A percentile compares a stretch with the other conserved stretches of the same genome.
These are phyloP conservation scores for Myocastor coypus DNA, from an alignment of 2,113 vertebrate genomes.

Conservation along the genomic window DNA sequence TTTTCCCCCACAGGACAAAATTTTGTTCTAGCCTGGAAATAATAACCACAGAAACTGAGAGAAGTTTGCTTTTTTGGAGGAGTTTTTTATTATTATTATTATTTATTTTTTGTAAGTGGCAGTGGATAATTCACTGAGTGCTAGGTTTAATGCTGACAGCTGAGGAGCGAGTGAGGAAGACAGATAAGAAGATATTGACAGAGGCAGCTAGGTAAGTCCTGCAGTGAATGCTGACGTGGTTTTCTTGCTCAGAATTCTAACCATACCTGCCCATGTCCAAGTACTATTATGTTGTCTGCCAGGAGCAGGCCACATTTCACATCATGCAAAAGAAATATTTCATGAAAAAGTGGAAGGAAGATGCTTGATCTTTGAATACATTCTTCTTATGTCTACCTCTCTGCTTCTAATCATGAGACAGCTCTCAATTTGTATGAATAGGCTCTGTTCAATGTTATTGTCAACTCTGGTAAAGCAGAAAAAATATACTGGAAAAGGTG, in stretches of 20 bases:
- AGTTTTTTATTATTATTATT: neutral
- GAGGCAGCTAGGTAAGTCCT: neutral
- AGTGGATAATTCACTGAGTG: neutral
- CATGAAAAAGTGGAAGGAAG: neutral
- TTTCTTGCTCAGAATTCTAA: neutral
- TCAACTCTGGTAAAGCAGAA: neutral
- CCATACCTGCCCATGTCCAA: neutral
- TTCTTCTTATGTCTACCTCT: neutral
- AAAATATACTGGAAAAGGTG: neutral
- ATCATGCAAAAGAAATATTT: slow-evolving; percentile 43
- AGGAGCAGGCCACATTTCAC: slow-evolving; percentile 39
- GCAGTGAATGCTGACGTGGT: neutral
- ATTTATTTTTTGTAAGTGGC: slow-evolving; percentile 29
- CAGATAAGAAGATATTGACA: slow-evolving; percentile 28
- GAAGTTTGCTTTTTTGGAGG: neutral
- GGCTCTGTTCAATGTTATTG: neutral
- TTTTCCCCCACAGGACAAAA: neutral
- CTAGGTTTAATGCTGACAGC: slow-evolving; percentile 44
- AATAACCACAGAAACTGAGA: neutral
- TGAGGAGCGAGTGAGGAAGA: slow-evolving; percentile 27
- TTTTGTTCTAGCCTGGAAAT: neutral
- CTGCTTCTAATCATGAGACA: neutral
- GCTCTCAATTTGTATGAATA: neutral
- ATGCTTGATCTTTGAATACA: neutral
- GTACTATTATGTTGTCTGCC: slow-evolving; percentile 4